Evolutionary conservation across 2,888 invertebrate genomes (phyloP).

Genomic region (Dryococelus australis): DNA sequence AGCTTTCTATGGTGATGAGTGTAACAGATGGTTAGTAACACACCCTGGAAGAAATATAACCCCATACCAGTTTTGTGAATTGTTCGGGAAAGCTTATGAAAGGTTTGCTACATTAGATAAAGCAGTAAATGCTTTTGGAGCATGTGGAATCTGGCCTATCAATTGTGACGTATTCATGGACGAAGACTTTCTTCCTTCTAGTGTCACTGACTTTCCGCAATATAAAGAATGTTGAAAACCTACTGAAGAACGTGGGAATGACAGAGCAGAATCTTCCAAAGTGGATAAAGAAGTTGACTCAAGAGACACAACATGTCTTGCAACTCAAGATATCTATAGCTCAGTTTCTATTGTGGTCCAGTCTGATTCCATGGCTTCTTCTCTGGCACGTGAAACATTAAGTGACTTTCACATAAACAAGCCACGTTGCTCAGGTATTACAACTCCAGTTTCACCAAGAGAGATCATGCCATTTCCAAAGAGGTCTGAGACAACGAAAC

Average conservation of each 20-base stretch:
- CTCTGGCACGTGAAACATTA: neutral
- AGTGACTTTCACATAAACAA: neutral
- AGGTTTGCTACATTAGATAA: neutral
- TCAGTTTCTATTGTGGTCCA: no score
- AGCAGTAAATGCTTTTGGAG: neutral
- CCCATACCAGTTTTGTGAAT: no score
- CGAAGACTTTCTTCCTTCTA: no score
- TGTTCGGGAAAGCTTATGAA: neutral
- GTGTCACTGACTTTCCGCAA: neutral
- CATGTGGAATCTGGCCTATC: neutral
- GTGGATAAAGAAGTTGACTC: constrained; percentile 9
- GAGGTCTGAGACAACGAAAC: no score
- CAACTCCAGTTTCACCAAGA: no score
- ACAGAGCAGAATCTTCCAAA: neutral
- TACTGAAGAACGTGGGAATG: neutral
- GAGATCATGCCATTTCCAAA: no score
- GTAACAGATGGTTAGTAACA: no score
- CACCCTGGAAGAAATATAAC: no score
- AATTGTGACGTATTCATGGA: no score
- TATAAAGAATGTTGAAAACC: neutral
- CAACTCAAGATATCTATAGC: neutral
- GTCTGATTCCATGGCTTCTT: neutral
- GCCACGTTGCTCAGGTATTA: no score
- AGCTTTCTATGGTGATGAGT: neutral
- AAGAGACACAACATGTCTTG: neutral